phyloP scores from a whole-genome alignment of 2,888 invertebrate species.

The Andrena camellia region DNA sequence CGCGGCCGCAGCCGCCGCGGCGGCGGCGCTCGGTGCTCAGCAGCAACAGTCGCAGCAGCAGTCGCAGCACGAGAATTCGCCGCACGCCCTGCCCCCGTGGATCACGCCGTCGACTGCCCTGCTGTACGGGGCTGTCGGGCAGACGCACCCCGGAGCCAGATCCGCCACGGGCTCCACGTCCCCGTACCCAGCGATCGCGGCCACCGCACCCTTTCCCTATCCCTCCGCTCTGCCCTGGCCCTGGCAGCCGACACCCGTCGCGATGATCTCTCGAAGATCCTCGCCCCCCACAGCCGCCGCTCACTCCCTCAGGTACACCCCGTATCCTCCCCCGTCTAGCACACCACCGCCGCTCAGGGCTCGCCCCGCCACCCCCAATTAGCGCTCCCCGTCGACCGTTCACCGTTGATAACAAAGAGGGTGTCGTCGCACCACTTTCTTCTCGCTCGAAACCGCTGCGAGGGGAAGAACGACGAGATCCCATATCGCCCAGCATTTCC shows the following conservation, averaged over 20 bases:
- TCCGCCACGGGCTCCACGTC: slow-evolving; percentile 73
- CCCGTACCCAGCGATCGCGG: slow-evolving; percentile 76
- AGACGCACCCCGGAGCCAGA: slow-evolving; percentile 66
- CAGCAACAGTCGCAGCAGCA: slow-evolving; percentile 71
- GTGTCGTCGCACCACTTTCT: not conserved
- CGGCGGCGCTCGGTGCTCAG: slow-evolving; percentile 68
- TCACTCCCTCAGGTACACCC: slow-evolving; percentile 78
- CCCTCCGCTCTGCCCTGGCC: slow-evolving; percentile 80
- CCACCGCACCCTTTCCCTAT: slow-evolving; percentile 74
- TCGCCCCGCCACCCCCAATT: slow-evolving; percentile 79
- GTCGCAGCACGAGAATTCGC: slow-evolving; percentile 69
- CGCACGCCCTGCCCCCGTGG: slow-evolving; percentile 79
- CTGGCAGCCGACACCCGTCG: slow-evolving; percentile 81
- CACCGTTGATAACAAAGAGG: slow-evolving; percentile 26
- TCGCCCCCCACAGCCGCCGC: slow-evolving; percentile 85
- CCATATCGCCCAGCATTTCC: too few relatives aligned
- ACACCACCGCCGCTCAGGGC: slow-evolving; percentile 75
- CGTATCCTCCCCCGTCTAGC: slow-evolving; percentile 75
- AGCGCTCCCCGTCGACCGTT: slow-evolving; percentile 66
- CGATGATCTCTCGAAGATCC: slow-evolving; percentile 80
- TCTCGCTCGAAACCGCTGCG: not conserved
- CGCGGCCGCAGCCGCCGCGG: slow-evolving; percentile 70
- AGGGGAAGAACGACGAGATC: too few relatives aligned
- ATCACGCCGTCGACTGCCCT: slow-evolving; percentile 80
- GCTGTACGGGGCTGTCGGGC: slow-evolving; percentile 78